A percentile compares a stretch with the other conserved stretches of the same genome.
Conservation (phyloP, 2,888 invertebrate genomes). For the Ommatoiulus sabulosus region DNA sequence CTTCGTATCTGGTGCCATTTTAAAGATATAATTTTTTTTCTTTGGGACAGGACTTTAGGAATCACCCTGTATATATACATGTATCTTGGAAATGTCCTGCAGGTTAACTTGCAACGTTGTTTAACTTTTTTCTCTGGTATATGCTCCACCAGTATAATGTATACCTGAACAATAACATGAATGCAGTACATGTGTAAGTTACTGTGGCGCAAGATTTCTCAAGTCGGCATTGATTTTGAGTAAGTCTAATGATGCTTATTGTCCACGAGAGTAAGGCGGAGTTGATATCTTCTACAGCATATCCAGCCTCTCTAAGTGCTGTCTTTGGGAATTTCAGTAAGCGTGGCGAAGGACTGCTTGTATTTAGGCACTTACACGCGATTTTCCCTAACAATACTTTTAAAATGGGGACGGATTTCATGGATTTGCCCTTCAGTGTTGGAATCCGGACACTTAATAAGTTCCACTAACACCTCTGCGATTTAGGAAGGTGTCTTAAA, state of each 20-base stretch:
- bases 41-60: too few relatives aligned
- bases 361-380: constrained; percentile 1
- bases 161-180: too few relatives aligned
- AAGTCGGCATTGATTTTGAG: neutral
- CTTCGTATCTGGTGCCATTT: too few relatives aligned
- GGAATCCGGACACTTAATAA: constrained; percentile 10
- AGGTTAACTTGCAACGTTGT: too few relatives aligned
- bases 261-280: neutral
- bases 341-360: constrained; percentile 22
- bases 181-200: too few relatives aligned
- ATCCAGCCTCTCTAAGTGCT: neutral
- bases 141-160: too few relatives aligned
- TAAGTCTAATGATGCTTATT: constrained; percentile 18
- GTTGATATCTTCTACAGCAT: neutral
- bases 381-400: constrained; percentile 6
- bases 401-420: constrained; percentile 8
- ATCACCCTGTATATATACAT: too few relatives aligned
- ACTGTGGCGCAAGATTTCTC: neutral
- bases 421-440: constrained; percentile 19
- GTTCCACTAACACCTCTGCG: constrained; percentile 42
- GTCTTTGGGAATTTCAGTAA: constrained; percentile 17
- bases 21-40: too few relatives aligned
- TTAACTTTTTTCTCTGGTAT: too few relatives aligned
- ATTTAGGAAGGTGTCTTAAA: constrained; percentile 37
- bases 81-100: neutral